A percentile compares a stretch with the other conserved stretches of the same genome.
Conservation (phyloP, 2,113 vertebrate genomes). For the Pontoporia blainvillei region DNA sequence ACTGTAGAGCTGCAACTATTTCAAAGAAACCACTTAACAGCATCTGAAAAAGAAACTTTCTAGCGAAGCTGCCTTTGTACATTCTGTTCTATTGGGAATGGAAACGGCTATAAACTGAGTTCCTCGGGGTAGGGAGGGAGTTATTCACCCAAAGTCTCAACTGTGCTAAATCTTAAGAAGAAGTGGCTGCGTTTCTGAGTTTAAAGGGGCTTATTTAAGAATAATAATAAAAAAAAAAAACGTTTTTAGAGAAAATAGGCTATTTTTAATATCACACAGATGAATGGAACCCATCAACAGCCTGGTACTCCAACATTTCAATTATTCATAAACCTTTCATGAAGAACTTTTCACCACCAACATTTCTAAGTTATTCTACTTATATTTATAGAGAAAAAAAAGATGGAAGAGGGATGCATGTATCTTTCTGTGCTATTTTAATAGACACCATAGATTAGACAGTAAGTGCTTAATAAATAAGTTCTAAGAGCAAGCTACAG, state of each 20-base stretch:
- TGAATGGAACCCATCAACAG: background rate
- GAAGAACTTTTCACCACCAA: background rate
- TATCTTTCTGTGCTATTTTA: background rate
- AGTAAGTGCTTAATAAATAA: background rate
- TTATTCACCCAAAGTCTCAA: background rate
- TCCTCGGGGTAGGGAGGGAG: background rate
- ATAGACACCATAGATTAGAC: background rate
- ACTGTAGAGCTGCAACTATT: conserved; percentile 44
- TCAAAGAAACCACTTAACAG: conserved; percentile 53
- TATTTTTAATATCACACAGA: background rate
- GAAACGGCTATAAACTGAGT: background rate
- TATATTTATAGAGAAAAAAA: background rate
- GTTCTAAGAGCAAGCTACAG: conserved; percentile 59
- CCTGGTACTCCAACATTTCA: background rate
- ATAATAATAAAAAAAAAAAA: background rate
- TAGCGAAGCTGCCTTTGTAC: background rate
- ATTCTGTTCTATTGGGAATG: background rate
- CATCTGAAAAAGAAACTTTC: conserved; percentile 48
- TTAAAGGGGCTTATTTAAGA: background rate
- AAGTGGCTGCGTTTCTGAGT: background rate
- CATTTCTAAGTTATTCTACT: background rate
- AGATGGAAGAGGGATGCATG: background rate
- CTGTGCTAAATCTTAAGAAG: background rate
- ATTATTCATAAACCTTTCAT: background rate
- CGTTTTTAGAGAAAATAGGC: background rate